Conservation (phyloP, 2,113 vertebrate genomes). For the Rhynchomys soricoides region DNA sequence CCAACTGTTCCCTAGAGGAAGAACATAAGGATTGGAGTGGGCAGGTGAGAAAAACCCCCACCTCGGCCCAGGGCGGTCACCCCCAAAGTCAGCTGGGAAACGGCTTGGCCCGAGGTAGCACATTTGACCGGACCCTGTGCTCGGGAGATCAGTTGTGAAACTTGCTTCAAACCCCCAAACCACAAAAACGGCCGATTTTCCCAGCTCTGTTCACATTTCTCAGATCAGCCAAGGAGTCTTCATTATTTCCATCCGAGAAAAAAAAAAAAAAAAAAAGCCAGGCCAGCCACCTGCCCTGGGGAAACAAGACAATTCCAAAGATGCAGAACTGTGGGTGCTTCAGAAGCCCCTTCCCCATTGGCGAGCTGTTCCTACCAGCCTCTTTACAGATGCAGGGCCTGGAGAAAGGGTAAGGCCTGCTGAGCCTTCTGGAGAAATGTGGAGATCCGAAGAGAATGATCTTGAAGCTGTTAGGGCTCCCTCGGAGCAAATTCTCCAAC, state of each 20-base stretch:
- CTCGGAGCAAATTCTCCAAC: neutral
- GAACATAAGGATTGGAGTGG: neutral
- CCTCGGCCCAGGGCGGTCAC: constrained; percentile 38
- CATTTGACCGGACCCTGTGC: constrained; percentile 86
- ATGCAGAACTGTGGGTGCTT: neutral
- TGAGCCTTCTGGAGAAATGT: neutral
- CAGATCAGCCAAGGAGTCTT: constrained; percentile 84
- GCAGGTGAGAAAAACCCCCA: constrained; percentile 13
- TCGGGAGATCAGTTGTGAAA: constrained; percentile 89
- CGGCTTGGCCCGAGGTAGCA: constrained; percentile 76
- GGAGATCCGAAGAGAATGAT: neutral
- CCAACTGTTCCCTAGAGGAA: neutral
- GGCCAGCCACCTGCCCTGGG: neutral
- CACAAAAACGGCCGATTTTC: constrained; percentile 90
- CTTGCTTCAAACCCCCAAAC: constrained; percentile 89
- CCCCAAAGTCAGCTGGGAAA: constrained; percentile 82
- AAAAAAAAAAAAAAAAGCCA: neutral
- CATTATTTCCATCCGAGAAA: constrained; percentile 78
- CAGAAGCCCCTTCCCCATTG: rapidly evolving
- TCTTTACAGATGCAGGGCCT: neutral
- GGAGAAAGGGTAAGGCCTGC: neutral
- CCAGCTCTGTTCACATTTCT: constrained; percentile 86
- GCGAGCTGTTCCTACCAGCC: rapidly evolving
- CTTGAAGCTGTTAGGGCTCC: neutral
- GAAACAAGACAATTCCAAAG: neutral